Conservation (phyloP, 2,888 invertebrate genomes). For the Anthrax anthrax region DNA sequence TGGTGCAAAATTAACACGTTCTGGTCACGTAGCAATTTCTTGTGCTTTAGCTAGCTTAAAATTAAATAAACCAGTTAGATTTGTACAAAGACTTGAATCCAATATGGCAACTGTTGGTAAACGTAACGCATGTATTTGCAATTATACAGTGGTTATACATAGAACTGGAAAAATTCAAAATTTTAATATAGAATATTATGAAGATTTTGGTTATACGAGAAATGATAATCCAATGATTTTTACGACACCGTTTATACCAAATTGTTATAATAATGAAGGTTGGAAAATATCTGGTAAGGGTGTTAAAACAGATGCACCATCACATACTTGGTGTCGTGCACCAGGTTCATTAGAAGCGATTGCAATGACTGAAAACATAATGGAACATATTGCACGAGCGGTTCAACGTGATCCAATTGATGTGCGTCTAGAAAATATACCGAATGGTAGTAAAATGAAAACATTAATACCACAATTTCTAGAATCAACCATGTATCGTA, state of each 20-base stretch:
- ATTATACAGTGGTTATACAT: constrained; percentile 51
- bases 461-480: constrained; percentile 40
- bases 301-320: constrained; percentile 49
- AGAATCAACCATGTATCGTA: constrained; percentile 39
- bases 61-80: constrained; percentile 48
- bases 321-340: constrained; percentile 55
- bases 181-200: constrained; percentile 40
- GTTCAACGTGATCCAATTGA: constrained; percentile 42
- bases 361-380: constrained; percentile 45
- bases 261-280: constrained; percentile 49
- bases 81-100: constrained; percentile 53
- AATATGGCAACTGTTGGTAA: constrained; percentile 60
- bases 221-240: constrained; percentile 39
- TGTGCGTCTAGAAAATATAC: constrained; percentile 42
- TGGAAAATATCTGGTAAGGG: constrained; percentile 53
- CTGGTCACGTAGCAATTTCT: constrained; percentile 42
- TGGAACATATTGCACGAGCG: constrained; percentile 50
- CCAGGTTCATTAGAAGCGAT: constrained; percentile 47
- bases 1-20: constrained; percentile 54
- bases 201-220: constrained; percentile 39
- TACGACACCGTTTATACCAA: constrained; percentile 32
- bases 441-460: constrained; percentile 27
- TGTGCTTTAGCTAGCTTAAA: constrained; percentile 52
- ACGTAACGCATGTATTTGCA: constrained; percentile 42
- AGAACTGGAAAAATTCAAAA: constrained; percentile 51